Percentiles rank a stretch among this genome's conserved stretches.
Conservation (phyloP, 2,888 invertebrate genomes). For the Galeruca laticollis region DNA sequence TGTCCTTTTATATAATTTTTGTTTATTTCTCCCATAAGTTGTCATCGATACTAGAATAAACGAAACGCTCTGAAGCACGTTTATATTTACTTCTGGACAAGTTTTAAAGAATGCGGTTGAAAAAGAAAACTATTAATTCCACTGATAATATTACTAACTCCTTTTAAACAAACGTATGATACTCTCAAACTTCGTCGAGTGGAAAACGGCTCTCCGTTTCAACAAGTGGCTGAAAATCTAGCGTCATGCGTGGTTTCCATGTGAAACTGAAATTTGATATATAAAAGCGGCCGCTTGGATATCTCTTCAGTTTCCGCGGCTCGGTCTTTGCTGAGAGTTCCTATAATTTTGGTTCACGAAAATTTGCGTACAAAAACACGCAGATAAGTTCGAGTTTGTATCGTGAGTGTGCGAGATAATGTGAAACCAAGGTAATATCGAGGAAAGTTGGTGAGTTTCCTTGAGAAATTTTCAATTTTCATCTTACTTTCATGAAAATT, state of each 20-base stretch:
- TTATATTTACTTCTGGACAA: no score
- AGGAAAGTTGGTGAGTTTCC: neutral
- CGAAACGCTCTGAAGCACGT: no score
- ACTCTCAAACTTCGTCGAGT: neutral
- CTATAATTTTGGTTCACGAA: neutral
- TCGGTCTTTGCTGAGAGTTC: neutral
- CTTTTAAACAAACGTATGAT: neutral
- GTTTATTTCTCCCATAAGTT: no score
- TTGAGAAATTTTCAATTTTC: no score
- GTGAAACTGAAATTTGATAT: slow-evolving; percentile 24
- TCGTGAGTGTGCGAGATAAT: neutral
- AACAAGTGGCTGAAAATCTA: slow-evolving; percentile 26
- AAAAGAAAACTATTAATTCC: neutral
- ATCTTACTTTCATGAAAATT: no score
- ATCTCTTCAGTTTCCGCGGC: slow-evolving; percentile 26
- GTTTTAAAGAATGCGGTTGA: no score
- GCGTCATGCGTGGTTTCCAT: slow-evolving; percentile 23
- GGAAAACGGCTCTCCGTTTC: neutral
- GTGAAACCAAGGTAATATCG: neutral
- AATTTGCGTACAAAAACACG: neutral
- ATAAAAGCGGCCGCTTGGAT: slow-evolving; percentile 8
- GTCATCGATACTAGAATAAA: no score
- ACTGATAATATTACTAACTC: neutral
- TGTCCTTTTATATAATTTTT: no score
- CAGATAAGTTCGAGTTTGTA: neutral